A percentile compares a stretch with the other conserved stretches of the same genome.
phyloP scores from a whole-genome alignment of 2,888 invertebrate species.

The Amblyjoppa fuscipennis region DNA sequence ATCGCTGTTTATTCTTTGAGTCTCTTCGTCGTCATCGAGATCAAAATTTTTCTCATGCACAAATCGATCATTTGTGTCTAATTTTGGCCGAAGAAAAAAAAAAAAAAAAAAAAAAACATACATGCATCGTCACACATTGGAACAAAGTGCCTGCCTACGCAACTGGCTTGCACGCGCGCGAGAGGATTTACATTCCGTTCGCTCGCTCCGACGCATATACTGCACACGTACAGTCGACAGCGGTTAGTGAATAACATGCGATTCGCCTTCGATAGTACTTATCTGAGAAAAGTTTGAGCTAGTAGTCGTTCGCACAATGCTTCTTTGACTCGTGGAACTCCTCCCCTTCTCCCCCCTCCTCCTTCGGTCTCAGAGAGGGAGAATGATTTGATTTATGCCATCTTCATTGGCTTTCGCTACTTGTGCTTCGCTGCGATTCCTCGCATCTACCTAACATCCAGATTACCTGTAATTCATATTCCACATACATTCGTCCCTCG shows the following conservation, averaged over 20 bases:
- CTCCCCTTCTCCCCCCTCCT: no score
- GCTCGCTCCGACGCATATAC: slow-evolving; percentile 39
- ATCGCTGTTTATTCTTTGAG: neutral
- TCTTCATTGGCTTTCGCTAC: no score
- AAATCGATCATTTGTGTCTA: slow-evolving; percentile 55
- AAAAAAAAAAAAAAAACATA: slow-evolving; percentile 6
- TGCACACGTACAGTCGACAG: slow-evolving; percentile 12
- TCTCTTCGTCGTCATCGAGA: neutral
- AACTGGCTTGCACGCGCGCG: slow-evolving; percentile 60
- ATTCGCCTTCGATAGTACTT: slow-evolving; percentile 66
- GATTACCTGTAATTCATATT: no score
- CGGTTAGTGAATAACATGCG: slow-evolving; percentile 56
- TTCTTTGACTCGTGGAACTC: slow-evolving; percentile 31
- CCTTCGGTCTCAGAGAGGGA: no score
- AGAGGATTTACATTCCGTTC: slow-evolving; percentile 68
- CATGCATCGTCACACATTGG: slow-evolving; percentile 39
- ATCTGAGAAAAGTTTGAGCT: slow-evolving; percentile 31
- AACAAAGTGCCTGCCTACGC: slow-evolving; percentile 42
- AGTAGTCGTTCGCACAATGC: slow-evolving; percentile 50
- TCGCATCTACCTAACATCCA: no score
- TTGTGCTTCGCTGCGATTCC: no score
- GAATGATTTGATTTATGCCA: no score
- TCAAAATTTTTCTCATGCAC: neutral
- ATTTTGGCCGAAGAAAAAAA: slow-evolving; percentile 18
- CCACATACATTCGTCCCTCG: no score